phyloP scores from a whole-genome alignment of 2,888 invertebrate genomes.

The Cheilosia urbana region DNA sequence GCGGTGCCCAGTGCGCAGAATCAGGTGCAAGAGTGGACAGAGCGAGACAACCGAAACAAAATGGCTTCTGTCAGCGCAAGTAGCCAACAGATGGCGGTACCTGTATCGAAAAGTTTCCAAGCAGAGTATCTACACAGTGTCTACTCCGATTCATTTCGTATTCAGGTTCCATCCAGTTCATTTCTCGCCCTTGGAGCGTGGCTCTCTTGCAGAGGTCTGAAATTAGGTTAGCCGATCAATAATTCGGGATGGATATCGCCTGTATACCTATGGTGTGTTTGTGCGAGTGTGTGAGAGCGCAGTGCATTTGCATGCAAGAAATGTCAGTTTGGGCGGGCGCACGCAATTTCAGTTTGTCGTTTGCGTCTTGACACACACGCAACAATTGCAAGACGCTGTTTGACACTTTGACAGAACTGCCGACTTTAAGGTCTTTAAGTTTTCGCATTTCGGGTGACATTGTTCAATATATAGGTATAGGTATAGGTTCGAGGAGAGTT shows the following conservation, averaged over 20 bases:
- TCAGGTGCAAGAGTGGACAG: constrained; percentile 30
- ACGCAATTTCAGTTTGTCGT: constrained; percentile 52
- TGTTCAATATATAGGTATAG: neutral
- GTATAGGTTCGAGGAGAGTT: constrained; percentile 6
- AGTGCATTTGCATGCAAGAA: constrained; percentile 75
- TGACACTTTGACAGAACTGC: constrained; percentile 39
- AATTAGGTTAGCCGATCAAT: constrained; percentile 75
- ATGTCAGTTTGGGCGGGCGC: constrained; percentile 69
- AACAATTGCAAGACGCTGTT: neutral
- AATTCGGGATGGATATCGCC: constrained; percentile 66
- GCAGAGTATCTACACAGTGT: neutral
- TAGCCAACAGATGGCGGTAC: constrained; percentile 81
- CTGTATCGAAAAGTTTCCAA: constrained; percentile 41
- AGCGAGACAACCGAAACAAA: constrained; percentile 82
- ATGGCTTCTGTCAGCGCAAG: constrained; percentile 82
- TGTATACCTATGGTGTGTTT: constrained; percentile 1
- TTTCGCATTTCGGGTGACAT: neutral
- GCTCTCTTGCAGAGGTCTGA: constrained; percentile 56
- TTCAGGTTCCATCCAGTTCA: constrained; percentile 74
- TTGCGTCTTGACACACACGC: constrained; percentile 9
- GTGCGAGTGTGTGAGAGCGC: constrained; percentile 15
- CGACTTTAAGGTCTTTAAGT: constrained; percentile 48
- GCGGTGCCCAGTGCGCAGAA: constrained; percentile 75
- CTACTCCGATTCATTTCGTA: constrained; percentile 61
- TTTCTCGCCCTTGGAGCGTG: constrained; percentile 74